Conservation (phyloP, 2,113 vertebrate genomes). For the Calypte anna region DNA sequence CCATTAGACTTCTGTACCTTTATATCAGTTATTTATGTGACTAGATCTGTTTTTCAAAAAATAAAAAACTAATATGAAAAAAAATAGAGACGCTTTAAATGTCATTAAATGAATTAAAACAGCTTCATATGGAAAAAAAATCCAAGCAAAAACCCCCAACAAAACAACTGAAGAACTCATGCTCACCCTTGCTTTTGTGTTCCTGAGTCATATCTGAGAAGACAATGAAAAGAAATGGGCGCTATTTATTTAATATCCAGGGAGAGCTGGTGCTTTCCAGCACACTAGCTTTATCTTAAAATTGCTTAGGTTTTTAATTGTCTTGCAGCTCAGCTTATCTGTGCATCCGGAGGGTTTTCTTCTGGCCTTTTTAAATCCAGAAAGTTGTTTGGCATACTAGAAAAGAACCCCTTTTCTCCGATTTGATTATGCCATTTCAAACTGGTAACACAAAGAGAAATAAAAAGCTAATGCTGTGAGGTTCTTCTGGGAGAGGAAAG, state of each 20-base stretch:
- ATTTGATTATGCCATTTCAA: not conserved
- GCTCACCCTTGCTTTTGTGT: not conserved
- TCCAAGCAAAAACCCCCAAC: not conserved
- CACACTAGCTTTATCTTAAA: not conserved
- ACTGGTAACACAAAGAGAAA: not conserved
- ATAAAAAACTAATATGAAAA: not conserved
- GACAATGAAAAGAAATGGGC: not conserved
- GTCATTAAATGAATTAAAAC: slow-evolving; percentile 6
- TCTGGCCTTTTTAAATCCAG: slow-evolving; percentile 10
- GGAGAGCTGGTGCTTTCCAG: not conserved
- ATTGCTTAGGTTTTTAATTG: not conserved
- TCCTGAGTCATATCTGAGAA: not conserved
- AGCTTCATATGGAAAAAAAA: not conserved
- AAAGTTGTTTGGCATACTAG: not conserved
- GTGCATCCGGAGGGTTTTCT: slow-evolving; percentile 11
- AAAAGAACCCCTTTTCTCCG: not conserved
- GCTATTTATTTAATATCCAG: not conserved
- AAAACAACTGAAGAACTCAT: not conserved
- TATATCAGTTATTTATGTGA: not conserved
- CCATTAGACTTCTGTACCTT: slow-evolving; percentile 19
- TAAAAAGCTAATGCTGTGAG: not conserved
- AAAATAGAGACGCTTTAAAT: slow-evolving; percentile 5
- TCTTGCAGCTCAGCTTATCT: not conserved
- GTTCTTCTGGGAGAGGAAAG: not conserved
- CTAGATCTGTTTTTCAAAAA: slow-evolving; percentile 38